A percentile compares a stretch with the other conserved stretches of the same genome.
Conservation (phyloP, 2,797 vertebrate species). For the Bovichtus variegatus region DNA sequence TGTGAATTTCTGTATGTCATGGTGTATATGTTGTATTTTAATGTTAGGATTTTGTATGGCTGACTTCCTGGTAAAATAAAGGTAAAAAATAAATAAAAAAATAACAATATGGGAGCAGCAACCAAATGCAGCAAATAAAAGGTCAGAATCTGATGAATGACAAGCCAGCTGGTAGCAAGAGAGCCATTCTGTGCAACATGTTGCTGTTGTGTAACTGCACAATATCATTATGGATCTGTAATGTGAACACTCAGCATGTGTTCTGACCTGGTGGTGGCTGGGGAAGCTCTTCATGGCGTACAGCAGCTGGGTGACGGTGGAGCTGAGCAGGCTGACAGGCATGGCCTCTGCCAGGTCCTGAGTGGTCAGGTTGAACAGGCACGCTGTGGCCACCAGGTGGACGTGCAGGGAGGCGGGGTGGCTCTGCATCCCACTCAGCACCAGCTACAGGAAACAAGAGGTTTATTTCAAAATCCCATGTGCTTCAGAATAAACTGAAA, state of each 20-base stretch:
- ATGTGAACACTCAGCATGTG: not conserved
- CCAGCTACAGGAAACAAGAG: conserved; percentile 84
- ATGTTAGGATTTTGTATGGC: too few relatives aligned
- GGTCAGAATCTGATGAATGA: not conserved
- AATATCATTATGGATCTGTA: not conserved
- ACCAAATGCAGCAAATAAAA: not conserved
- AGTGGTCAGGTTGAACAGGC: conserved; percentile 93
- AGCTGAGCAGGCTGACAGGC: conserved; percentile 90
- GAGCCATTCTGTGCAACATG: not conserved
- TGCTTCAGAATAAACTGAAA: not conserved
- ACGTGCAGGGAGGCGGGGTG: conserved; percentile 90
- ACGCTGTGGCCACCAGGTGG: conserved; percentile 92
- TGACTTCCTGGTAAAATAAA: too few relatives aligned
- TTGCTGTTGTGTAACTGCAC: not conserved
- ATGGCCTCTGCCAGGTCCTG: conserved; percentile 89
- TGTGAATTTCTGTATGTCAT: too few relatives aligned
- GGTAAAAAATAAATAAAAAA: too few relatives aligned
- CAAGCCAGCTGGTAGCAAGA: conserved; percentile 3
- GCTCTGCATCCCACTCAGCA: conserved; percentile 91
- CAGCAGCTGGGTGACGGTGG: conserved; percentile 89
- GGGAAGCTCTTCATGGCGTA: conserved; percentile 93
- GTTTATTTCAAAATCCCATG: not conserved
- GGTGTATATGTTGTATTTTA: too few relatives aligned
- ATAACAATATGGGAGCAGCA: not conserved
- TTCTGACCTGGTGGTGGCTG: conserved; percentile 90